Evolutionary conservation across 2,888 invertebrate species (phyloP), one percentile per base, ranked within the genome.

Genomic region (Thecophora atra): DNA sequence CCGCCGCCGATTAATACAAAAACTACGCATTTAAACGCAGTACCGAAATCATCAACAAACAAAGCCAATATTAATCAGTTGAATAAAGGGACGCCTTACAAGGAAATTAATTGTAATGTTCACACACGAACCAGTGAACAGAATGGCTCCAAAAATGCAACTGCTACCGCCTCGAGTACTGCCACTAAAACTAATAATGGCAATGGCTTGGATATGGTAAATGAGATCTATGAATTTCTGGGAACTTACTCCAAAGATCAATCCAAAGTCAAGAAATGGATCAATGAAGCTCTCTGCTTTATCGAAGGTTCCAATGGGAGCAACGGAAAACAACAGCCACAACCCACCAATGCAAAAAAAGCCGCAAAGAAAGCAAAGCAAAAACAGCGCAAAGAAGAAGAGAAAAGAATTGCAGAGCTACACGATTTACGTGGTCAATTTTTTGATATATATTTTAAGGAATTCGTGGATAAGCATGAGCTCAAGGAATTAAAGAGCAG

Each of bases 291-390:
- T 1, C 77, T 86, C 0, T 85, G 82, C 62, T 86, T 82, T 71
- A 86, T 86, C 70, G 86, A 86, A 76, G 86, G 82, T 13, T 78
- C 79, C 6, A 77, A 51, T 17, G 65, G 80, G 42, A 78, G 63
- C 13, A 76, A 77, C 21, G 74, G 80, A 21, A 78, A 82, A 2
- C 75, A 78, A 2, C 84, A 84, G 71, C 84, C 83, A n/a, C 82
- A 84, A 60, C 81, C 84, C 3, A 71, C 79, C 5, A 85, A 83
- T 75, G 84, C 85, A 4, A 87, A 87, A 73, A 87, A 87, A 72
- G 85, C 86, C 0, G 87, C 86, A 5, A 87, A 87, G 60, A 87
- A 85, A 71, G 85, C 85, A 0, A 86, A 86, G 67, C 87, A 87
- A 71, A 85, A 84, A 76, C 83, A 84, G 76, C 86, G 86, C 68